A percentile compares a stretch with the other conserved stretches of the same genome.
phyloP scores from a whole-genome alignment of 2,113 vertebrate species.

The Garra rufa region DNA sequence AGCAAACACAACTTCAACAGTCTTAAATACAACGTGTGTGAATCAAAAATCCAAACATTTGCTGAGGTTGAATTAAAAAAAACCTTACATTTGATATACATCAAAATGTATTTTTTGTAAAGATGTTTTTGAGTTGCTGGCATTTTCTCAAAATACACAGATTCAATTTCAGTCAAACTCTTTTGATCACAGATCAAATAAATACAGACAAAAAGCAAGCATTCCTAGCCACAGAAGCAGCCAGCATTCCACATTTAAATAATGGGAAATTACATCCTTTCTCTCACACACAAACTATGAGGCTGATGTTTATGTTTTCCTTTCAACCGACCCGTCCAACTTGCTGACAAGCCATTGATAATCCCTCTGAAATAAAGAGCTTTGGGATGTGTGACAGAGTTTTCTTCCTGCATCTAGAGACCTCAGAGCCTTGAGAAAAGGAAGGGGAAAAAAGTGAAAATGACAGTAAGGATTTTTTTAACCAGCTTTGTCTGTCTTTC shows the following conservation, averaged over 20 bases:
- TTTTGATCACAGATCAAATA: conserved; percentile 41
- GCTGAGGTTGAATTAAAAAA: not conserved
- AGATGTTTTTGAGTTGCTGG: not conserved
- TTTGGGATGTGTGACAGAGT: conserved; percentile 39
- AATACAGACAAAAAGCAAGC: not conserved
- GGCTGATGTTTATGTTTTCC: conserved; percentile 35
- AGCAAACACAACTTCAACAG: not conserved
- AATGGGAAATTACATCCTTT: not conserved
- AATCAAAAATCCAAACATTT: not conserved
- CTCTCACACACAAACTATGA: not conserved
- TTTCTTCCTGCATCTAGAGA: conserved; percentile 52
- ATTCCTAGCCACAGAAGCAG: not conserved
- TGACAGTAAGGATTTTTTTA: conserved; percentile 50
- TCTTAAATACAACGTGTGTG: not conserved
- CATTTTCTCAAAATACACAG: not conserved
- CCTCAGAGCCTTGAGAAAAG: conserved; percentile 56
- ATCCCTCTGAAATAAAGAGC: conserved; percentile 53
- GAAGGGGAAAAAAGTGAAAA: conserved; percentile 54
- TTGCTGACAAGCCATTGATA: conserved; percentile 47
- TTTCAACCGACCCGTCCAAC: conserved; percentile 34
- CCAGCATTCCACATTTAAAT: not conserved
- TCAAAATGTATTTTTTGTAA: not conserved
- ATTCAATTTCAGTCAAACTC: not conserved
- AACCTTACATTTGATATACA: not conserved
- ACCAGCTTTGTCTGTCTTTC: conserved; percentile 51